Evolutionary conservation across 2,888 invertebrate species (phyloP).

Genomic region (Ophion slaviceki): DNA sequence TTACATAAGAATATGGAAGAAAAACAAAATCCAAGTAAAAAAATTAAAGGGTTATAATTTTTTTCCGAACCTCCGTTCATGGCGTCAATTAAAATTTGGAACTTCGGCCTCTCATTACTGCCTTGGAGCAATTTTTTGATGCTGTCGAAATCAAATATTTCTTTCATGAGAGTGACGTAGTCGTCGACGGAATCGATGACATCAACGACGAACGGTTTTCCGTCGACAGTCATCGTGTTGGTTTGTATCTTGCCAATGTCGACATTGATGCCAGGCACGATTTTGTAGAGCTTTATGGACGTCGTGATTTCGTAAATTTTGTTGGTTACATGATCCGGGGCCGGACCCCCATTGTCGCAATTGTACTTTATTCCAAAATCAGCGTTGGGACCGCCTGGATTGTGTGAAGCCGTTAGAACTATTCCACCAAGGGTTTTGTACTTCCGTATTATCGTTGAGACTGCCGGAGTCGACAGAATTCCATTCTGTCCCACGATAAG

Average conservation of each 20-base stretch:
- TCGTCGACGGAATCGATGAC: conserved; percentile 96
- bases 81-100: conserved; percentile 95
- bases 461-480: conserved; percentile 98
- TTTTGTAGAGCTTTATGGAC: conserved; percentile 91
- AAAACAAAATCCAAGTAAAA: neutral
- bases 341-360: conserved; percentile 98
- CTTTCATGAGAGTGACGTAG: conserved; percentile 96
- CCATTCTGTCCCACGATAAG: conserved; percentile 97
- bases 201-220: conserved; percentile 91
- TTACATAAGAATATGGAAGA: neutral
- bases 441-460: conserved; percentile 96
- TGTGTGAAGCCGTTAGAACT: conserved; percentile 98
- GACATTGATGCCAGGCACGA: conserved; percentile 91
- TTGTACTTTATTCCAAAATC: conserved; percentile 99
- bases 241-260: conserved; percentile 89
- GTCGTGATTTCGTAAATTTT: conserved; percentile 93
- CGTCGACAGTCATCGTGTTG: conserved; percentile 86
- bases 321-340: conserved; percentile 95
- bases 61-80: conserved; percentile 94
- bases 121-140: conserved; percentile 91
- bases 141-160: conserved; percentile 96
- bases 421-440: conserved; percentile 96
- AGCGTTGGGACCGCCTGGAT: conserved; percentile 98
- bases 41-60: neutral
- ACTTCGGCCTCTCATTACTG: conserved; percentile 87